These are phyloP conservation scores for Neelides folsomi DNA, from an alignment of 2,888 invertebrate species.

Conservation along the genomic window DNA sequence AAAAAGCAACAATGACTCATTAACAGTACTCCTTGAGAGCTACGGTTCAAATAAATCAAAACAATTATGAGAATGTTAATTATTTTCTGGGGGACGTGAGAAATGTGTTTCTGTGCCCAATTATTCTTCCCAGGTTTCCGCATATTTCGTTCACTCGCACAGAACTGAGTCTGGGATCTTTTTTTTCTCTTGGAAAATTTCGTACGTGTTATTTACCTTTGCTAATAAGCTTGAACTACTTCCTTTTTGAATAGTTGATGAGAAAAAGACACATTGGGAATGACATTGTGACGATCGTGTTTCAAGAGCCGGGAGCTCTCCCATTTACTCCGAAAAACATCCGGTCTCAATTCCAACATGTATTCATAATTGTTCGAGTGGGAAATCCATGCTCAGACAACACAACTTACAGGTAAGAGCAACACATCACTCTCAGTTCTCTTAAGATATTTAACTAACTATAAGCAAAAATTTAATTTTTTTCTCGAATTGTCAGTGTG, in stretches of 20 bases:
- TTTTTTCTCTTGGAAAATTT: neutral
- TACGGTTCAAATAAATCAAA: too few relatives aligned
- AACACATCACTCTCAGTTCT: too few relatives aligned
- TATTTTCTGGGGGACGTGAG: too few relatives aligned
- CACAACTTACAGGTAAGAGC: conserved; percentile 62
- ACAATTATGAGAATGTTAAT: too few relatives aligned
- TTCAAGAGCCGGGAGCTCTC: conserved; percentile 79
- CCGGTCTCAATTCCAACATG: conserved; percentile 93
- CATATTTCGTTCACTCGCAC: too few relatives aligned
- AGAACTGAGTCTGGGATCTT: too few relatives aligned
- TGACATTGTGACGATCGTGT: conserved; percentile 93
- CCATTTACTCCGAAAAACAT: conserved; percentile 90
- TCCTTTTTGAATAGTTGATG: conserved; percentile 47
- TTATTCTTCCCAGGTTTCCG: too few relatives aligned
- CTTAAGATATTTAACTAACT: too few relatives aligned
- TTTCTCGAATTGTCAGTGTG: conserved; percentile 36
- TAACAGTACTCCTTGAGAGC: too few relatives aligned
- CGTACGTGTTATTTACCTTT: neutral
- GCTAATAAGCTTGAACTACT: conserved; percentile 13
- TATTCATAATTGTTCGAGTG: conserved; percentile 80
- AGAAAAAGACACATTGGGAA: conserved; percentile 94
- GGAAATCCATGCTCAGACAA: conserved; percentile 82
- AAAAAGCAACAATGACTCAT: too few relatives aligned
- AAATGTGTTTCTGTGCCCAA: too few relatives aligned
- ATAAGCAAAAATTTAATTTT: too few relatives aligned